phyloP scores from a whole-genome alignment of 2,797 vertebrate genomes.

The Menidia menidia region DNA sequence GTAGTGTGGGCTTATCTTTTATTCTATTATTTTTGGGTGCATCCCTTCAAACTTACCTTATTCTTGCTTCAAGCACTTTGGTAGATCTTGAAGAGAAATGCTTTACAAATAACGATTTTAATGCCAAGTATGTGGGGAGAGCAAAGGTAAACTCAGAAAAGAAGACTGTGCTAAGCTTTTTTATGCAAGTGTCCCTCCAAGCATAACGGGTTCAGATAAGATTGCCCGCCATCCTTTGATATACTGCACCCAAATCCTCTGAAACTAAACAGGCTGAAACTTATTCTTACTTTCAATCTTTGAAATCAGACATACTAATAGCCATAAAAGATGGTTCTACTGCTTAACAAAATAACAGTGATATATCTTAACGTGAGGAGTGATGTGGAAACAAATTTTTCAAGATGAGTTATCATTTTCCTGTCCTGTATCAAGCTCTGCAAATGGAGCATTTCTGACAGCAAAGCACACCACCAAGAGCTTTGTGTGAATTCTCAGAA shows the following conservation, averaged over 20 bases:
- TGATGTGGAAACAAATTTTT: slow-evolving; percentile 51
- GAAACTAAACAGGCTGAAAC: slow-evolving; percentile 16
- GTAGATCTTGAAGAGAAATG: too few relatives aligned
- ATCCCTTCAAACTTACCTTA: too few relatives aligned
- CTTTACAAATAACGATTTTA: too few relatives aligned
- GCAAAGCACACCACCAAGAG: slow-evolving; percentile 35
- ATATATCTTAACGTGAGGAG: slow-evolving; percentile 39
- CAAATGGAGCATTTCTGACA: slow-evolving; percentile 31
- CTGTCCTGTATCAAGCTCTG: slow-evolving; percentile 28
- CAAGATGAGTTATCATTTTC: slow-evolving; percentile 41
- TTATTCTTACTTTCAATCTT: slow-evolving; percentile 22
- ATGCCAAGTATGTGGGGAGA: too few relatives aligned
- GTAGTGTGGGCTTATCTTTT: too few relatives aligned
- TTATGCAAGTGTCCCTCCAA: background rate
- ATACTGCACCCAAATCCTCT: background rate
- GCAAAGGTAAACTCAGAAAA: background rate
- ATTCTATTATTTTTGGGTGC: too few relatives aligned
- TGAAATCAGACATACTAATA: slow-evolving; percentile 40
- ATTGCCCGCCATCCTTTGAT: slow-evolving; percentile 6
- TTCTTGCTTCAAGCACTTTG: too few relatives aligned
- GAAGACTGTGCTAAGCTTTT: background rate
- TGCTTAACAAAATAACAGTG: slow-evolving; percentile 42
- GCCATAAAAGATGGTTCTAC: slow-evolving; percentile 27
- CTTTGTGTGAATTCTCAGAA: slow-evolving; percentile 39
- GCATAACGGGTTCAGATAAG: slow-evolving; percentile 9